Conservation (phyloP, 1,140 invertebrate species). For the Caenorhabditis tropicalis region DNA sequence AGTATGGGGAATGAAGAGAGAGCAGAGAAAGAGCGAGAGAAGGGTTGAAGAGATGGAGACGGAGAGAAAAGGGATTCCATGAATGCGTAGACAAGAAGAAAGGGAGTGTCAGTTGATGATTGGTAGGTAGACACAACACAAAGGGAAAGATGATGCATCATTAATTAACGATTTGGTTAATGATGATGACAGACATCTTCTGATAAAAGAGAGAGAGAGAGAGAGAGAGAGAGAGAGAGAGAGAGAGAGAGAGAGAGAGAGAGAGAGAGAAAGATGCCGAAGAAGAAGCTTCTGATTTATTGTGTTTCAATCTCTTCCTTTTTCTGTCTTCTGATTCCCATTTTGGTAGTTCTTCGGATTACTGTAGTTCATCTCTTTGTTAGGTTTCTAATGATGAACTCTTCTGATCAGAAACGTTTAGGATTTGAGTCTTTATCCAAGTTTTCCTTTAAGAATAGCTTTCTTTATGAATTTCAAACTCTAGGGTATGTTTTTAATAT, state of each 20-base stretch:
- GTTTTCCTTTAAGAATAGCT: too few relatives aligned
- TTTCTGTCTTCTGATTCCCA: background rate
- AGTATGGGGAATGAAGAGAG: background rate
- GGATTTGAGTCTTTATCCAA: too few relatives aligned
- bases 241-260: too few relatives aligned
- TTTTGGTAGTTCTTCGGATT: background rate
- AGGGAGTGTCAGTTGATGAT: background rate
- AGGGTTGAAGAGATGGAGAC: background rate
- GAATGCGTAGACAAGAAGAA: background rate
- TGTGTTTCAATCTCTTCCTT: background rate
- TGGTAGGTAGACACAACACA: background rate
- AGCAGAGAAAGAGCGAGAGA: background rate
- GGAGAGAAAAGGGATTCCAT: background rate
- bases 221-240: background rate
- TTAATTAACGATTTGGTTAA: background rate
- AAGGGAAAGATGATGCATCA: background rate
- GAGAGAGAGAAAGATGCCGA: too few relatives aligned
- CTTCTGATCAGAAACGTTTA: too few relatives aligned
- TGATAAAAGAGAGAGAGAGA: background rate
- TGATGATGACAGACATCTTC: background rate
- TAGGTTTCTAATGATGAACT: too few relatives aligned
- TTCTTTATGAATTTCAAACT: too few relatives aligned
- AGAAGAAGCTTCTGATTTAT: background rate
- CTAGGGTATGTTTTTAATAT: too few relatives aligned
- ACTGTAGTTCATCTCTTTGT: background rate